These are phyloP conservation scores for Linurgus olivaceus DNA, from an alignment of 2,797 vertebrate species.

Conservation along the genomic window DNA sequence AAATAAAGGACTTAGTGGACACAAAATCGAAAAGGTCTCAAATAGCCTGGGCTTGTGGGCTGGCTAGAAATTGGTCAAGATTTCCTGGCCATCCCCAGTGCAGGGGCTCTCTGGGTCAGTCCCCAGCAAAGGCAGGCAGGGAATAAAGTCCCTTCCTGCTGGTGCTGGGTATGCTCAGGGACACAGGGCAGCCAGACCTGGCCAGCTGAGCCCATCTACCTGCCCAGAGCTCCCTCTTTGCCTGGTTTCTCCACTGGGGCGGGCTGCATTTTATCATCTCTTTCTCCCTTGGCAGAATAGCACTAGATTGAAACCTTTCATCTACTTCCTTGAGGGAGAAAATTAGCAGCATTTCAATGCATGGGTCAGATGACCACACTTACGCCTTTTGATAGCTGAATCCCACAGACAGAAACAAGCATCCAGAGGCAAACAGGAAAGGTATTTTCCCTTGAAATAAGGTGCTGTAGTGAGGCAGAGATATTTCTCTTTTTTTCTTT, in stretches of 20 bases:
- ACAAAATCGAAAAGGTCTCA: not conserved
- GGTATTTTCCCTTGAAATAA: not conserved
- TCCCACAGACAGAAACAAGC: not conserved
- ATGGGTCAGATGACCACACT: not conserved
- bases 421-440: not conserved
- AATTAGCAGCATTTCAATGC: not conserved
- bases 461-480: not conserved
- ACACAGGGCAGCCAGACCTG: not conserved
- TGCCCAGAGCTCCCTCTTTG: not conserved
- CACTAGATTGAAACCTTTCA: not conserved
- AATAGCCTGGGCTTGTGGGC: not conserved
- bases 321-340: not conserved
- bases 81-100: not conserved
- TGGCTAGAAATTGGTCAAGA: not conserved
- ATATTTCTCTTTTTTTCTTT: not conserved
- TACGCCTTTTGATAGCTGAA: not conserved
- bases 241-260: rapidly evolving
- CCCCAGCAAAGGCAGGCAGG: not conserved
- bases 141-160: not conserved
- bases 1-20: not conserved
- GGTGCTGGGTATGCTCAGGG: not conserved
- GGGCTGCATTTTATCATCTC: not conserved
- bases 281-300: not conserved
- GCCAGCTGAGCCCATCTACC: not conserved
- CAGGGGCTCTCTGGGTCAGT: not conserved